Conservation (phyloP, 1,140 invertebrate species). For the Tribolium castaneum region DNA sequence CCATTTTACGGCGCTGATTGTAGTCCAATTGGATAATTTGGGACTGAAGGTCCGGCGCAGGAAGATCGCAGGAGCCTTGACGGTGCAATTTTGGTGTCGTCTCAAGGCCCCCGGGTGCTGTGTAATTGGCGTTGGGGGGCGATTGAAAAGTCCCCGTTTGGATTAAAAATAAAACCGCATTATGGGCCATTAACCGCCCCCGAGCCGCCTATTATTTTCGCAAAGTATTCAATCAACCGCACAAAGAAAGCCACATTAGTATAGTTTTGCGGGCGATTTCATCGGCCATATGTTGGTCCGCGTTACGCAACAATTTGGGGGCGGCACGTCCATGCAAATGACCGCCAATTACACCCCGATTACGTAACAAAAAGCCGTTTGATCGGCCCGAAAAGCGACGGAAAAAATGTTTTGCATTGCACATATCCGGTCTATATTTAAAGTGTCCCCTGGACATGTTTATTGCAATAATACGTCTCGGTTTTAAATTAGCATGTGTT, state of each 20-base stretch:
- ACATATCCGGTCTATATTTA: background rate
- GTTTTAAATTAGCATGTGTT: constrained; percentile 2
- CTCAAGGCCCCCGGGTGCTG: background rate
- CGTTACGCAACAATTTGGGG: background rate
- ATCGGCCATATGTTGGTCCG: background rate
- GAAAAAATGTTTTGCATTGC: background rate
- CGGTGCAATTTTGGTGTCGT: background rate
- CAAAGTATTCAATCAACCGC: background rate
- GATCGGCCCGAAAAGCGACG: background rate
- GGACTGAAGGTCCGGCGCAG: background rate
- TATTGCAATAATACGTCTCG: background rate
- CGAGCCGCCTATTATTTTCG: background rate
- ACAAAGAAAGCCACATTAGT: background rate
- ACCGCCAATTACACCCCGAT: background rate
- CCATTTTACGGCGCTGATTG: too few species aligned
- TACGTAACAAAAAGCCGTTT: background rate
- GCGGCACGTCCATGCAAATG: background rate
- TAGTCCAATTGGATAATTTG: background rate
- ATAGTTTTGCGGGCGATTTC: background rate
- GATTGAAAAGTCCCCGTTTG: background rate
- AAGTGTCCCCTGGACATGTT: background rate
- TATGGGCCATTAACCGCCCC: background rate
- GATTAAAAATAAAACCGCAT: background rate
- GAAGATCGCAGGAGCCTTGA: too few species aligned
- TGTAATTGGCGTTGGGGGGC: too few species aligned